Evolutionary conservation across 2,113 vertebrate species (phyloP), one percentile per base, ranked within the genome.

Genomic region (Macquaria ambigua): DNA sequence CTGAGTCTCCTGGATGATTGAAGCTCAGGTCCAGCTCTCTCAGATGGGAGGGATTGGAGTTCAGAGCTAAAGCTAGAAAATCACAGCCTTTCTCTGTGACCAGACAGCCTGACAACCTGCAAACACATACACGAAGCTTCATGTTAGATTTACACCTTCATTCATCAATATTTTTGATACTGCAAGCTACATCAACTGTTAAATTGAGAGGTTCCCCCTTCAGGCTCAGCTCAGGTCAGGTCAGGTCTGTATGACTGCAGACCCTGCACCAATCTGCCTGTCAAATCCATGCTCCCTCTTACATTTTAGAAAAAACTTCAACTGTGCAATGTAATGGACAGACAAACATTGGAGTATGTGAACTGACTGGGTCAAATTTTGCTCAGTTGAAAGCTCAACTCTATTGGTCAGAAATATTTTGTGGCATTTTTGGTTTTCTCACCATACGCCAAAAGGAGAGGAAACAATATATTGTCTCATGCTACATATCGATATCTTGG

Each of bases 11-110:
- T 14, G 82, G 85, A 43, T 87, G 79, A 46, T 87, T 91, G 76
- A 66, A 91, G 63, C 85, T 89, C 72, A 89, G 77, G 70, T 89
- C 85, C 79, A 91, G 77, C 52, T 85, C 76, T 83, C 53, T 89
- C 72, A 91, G 63, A 50, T 83, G 71, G 12, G 75, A 89, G 1
- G 73, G 64, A 68, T 89, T 88, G 25, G 16, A 69, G 9, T n/a
- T 78, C 37, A 90, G 68, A 83, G 79, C 67, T 61, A n/a, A 46
- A 18, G 56, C 52, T 69, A 87, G 70, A 41, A 3, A 28, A 23
- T 14, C 12, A 55, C 80, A 88, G 21, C 83, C 83, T 11, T 28
- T 58, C 37, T 80, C 76, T 37, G 52, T 77, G 75, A 90, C 43
- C 73, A 25, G 41, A 52, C 89, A 90, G 6, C 63, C 85, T 16